Conservation (phyloP, 2,888 invertebrate genomes). For the Torymus aiolomorphi region DNA sequence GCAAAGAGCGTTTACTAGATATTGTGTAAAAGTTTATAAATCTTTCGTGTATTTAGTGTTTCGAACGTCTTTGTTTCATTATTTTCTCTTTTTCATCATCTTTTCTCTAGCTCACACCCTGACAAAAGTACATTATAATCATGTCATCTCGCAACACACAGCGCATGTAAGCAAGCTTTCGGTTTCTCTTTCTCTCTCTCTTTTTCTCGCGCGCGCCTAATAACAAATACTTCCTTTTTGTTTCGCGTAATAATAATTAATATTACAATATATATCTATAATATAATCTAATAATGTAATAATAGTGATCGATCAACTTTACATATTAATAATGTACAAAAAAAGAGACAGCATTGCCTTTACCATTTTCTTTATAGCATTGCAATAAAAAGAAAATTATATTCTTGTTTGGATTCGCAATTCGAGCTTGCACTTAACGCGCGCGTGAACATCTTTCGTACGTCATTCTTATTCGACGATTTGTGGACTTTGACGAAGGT, state of each 20-base stretch:
- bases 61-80: slow-evolving; percentile 54
- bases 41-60: slow-evolving; percentile 61
- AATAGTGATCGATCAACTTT: slow-evolving; percentile 66
- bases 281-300: slow-evolving; percentile 60
- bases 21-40: slow-evolving; percentile 63
- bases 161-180: slow-evolving; percentile 60
- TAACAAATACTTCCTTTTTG: slow-evolving; percentile 61
- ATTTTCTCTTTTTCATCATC: slow-evolving; percentile 9
- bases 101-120: slow-evolving; percentile 39
- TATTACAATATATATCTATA: slow-evolving; percentile 57
- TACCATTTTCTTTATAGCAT: slow-evolving; percentile 58
- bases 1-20: slow-evolving; percentile 47
- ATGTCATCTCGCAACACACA: slow-evolving; percentile 45
- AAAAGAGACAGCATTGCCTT: slow-evolving; percentile 61
- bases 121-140: slow-evolving; percentile 60
- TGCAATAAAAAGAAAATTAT: slow-evolving; percentile 17
- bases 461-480: slow-evolving; percentile 2
- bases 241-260: slow-evolving; percentile 56
- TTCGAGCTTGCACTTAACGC: slow-evolving; percentile 2
- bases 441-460: no score
- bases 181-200: background rate
- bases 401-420: slow-evolving; percentile 19
- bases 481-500: slow-evolving; percentile 1
- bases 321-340: slow-evolving; percentile 72
- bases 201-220: slow-evolving; percentile 48